phyloP scores from a whole-genome alignment of 2,113 vertebrate species.

The Toxotes chatareus region DNA sequence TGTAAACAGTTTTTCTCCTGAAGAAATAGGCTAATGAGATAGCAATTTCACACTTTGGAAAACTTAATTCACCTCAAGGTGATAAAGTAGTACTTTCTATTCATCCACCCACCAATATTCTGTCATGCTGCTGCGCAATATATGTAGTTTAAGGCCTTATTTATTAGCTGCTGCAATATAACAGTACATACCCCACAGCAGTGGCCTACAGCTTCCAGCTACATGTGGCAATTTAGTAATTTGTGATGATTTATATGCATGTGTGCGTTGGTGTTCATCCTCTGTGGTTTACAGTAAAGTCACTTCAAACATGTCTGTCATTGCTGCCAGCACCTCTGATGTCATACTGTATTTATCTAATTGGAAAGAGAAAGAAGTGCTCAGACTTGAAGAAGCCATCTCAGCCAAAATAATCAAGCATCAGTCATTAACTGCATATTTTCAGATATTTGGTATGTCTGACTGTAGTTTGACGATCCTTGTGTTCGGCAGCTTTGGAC shows the following conservation, averaged over 20 bases:
- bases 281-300: neutral
- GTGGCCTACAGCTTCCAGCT: neutral
- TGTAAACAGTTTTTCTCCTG: neutral
- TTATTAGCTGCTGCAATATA: neutral
- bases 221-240: neutral
- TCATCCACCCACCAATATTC: neutral
- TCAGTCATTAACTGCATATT: constrained; percentile 34
- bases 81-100: constrained; percentile 1
- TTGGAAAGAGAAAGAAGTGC: constrained; percentile 16
- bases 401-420: constrained; percentile 30
- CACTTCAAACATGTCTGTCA: neutral
- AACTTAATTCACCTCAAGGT: neutral
- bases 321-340: constrained; percentile 13
- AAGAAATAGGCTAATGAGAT: neutral
- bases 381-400: constrained; percentile 28
- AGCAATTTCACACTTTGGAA: neutral
- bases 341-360: constrained; percentile 17
- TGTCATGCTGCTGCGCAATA: neutral
- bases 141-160: neutral
- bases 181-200: neutral
- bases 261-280: neutral
- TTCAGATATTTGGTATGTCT: constrained; percentile 8
- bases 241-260: neutral
- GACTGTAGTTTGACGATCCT: neutral
- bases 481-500: constrained; percentile 15